Evolutionary conservation across 1,140 invertebrate species (phyloP).

Genomic region (Lasioglossum baleicum): DNA sequence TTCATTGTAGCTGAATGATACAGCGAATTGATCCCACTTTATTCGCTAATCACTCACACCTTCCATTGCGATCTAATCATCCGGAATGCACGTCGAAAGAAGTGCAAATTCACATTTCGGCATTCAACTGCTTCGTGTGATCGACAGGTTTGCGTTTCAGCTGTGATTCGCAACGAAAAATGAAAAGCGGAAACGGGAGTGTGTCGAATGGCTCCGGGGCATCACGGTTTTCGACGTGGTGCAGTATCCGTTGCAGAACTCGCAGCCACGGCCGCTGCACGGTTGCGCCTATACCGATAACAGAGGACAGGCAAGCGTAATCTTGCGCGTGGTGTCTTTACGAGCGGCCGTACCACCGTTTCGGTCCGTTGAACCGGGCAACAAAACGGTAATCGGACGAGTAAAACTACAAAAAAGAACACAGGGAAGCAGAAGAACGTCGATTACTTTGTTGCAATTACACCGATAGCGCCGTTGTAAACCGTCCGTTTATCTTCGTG

Average conservation of each 20-base stretch:
- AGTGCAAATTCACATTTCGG: too few species aligned
- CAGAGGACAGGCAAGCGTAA: slow-evolving; percentile 43
- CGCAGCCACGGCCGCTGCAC: slow-evolving; percentile 1
- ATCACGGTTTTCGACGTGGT: slow-evolving; percentile 8
- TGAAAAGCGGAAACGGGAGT: slow-evolving; percentile 26
- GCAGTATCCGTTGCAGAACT: slow-evolving; percentile 7
- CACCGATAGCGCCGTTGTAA: background rate
- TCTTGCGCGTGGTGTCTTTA: slow-evolving; percentile 47
- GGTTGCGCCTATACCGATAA: slow-evolving; percentile 31
- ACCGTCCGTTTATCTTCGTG: background rate
- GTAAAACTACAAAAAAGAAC: background rate
- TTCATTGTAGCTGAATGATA: too few species aligned
- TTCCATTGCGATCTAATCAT: too few species aligned
- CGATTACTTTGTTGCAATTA: background rate
- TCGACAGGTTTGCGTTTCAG: too few species aligned
- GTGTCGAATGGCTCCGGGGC: background rate
- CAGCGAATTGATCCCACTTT: too few species aligned
- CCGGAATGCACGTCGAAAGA: too few species aligned
- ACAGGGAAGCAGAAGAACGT: background rate
- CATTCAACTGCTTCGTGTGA: too few species aligned
- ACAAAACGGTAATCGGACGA: too few species aligned
- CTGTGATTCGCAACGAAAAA: slow-evolving; percentile 7
- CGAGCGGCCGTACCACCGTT: slow-evolving; percentile 21
- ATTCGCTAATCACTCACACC: too few species aligned
- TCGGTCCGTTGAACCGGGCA: slow-evolving; percentile 44